Evolutionary conservation across 2,797 vertebrate genomes (phyloP).

Genomic region (Spinibarbus caldwelli): DNA sequence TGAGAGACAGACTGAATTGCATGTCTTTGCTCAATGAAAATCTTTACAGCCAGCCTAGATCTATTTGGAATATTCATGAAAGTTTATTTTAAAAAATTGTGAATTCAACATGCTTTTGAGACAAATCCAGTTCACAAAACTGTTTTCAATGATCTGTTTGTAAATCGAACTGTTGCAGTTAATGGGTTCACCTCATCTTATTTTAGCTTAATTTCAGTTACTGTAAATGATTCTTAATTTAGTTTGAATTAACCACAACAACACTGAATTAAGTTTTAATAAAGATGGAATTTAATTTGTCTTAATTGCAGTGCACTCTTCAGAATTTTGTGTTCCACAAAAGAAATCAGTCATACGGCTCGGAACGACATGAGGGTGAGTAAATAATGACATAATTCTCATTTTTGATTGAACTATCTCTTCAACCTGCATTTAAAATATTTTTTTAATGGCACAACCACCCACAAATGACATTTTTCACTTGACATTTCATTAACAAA

Average conservation of each 20-base stretch:
- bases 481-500: conserved; percentile 25
- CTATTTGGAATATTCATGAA: not conserved
- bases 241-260: not conserved
- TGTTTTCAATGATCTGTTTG: not conserved
- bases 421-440: conserved; percentile 13
- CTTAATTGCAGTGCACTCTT: not conserved
- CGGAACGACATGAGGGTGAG: not conserved
- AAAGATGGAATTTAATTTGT: not conserved
- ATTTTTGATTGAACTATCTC: not conserved
- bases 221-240: not conserved
- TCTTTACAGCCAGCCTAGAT: not conserved
- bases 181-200: not conserved
- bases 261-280: not conserved
- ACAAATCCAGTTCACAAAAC: not conserved
- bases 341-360: too few species aligned
- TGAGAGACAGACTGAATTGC: not conserved
- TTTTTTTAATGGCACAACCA: conserved; percentile 70
- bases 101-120: not conserved
- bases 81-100: not conserved
- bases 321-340: not conserved
- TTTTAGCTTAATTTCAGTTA: not conserved
- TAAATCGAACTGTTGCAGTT: not conserved
- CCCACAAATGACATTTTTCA: conserved; percentile 9
- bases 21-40: not conserved
- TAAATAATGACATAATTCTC: not conserved